Conservation (phyloP, 64 coral and sea anemone species). For the Stylophora pistillata region DNA sequence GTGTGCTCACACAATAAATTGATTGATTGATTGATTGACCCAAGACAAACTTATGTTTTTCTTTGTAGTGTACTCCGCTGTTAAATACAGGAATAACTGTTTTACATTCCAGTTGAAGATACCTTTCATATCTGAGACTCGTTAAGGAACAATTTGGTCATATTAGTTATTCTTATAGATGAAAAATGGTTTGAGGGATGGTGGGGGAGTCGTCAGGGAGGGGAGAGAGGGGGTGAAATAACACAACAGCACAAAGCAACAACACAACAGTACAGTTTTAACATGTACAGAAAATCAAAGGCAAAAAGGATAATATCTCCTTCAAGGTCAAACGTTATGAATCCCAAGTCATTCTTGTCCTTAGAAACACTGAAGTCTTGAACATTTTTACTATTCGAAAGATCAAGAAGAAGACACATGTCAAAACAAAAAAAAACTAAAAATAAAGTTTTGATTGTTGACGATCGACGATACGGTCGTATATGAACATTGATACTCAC, state of each 20-base stretch:
- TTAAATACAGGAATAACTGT: slow-evolving; percentile 95
- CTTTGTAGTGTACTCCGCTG: slow-evolving; percentile 88
- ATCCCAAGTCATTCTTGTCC: slow-evolving; percentile 94
- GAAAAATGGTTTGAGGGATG: too few relatives aligned
- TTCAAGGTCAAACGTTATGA: slow-evolving; percentile 92
- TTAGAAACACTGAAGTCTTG: slow-evolving; percentile 98
- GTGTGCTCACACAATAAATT: too few relatives aligned
- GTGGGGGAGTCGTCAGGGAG: too few relatives aligned
- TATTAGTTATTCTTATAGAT: not conserved
- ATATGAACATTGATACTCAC: slow-evolving; percentile 48
- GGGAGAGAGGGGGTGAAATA: too few relatives aligned
- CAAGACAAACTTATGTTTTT: slow-evolving; percentile 68
- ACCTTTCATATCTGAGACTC: slow-evolving; percentile 65
- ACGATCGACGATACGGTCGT: not conserved
- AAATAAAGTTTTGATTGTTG: too few relatives aligned
- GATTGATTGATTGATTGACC: too few relatives aligned
- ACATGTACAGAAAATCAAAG: too few relatives aligned
- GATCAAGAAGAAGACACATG: slow-evolving; percentile 7
- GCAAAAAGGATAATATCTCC: slow-evolving; percentile 88
- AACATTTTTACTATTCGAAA: slow-evolving; percentile 90
- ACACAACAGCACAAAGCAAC: too few relatives aligned
- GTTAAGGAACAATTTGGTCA: slow-evolving; percentile 65
- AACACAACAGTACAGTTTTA: too few relatives aligned
- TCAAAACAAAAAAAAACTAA: slow-evolving; percentile 1
- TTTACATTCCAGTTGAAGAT: slow-evolving; percentile 99